Base-by-base conservation (phyloP, 2,888 invertebrate species). In the Fragum whitleyi region DNA sequence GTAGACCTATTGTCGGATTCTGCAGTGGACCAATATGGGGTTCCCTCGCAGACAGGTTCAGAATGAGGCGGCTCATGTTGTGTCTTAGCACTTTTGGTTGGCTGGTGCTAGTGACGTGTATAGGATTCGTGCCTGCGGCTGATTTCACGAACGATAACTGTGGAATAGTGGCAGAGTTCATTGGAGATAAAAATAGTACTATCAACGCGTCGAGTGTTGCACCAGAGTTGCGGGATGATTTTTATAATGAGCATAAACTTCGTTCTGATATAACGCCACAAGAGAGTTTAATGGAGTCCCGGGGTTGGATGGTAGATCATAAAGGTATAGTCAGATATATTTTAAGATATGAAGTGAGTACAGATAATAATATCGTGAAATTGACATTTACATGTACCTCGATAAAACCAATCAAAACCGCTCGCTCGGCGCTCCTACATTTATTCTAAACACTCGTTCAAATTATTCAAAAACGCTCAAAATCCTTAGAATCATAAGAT, bases 11-110 rank as follows among this genome's bases (percentile, higher is more conserved):
- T 6, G 74, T 87, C 2, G 88, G 88, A 16, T 86, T 88, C 68
- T 81, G 78, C 55, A 86, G 86, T 28, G 86, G 86, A 2, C 86
- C 88, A 1, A 21, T 86, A 29, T 86, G 86, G 86, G 88, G 88
- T 14, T 81, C 85, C 0, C 39, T 86, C 0, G 88, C 88, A 1
- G 88, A 88, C 67, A 67, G 84, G 6, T 88, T 81, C 47, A 83
- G 88, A 14, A 80, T 88, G 23, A 69, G 86, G 11, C 79, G 77
- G 21, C 75, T 82, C 11, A 81, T 88, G 62, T 53, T 88, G 26
- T 39, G 80, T 2, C 42, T 76, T 11, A 86, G 88, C 72, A 82
- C 86, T 1, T n/a, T 86, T 2, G 86, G 86, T 1, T 88, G 88
- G 88, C 59, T 88, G 36, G 65, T 59, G 1, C 86, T 88, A 59